phyloP scores from a whole-genome alignment of 30 jellyfish, hydroid and myxozoan genomes.

The Hydra vulgaris region DNA sequence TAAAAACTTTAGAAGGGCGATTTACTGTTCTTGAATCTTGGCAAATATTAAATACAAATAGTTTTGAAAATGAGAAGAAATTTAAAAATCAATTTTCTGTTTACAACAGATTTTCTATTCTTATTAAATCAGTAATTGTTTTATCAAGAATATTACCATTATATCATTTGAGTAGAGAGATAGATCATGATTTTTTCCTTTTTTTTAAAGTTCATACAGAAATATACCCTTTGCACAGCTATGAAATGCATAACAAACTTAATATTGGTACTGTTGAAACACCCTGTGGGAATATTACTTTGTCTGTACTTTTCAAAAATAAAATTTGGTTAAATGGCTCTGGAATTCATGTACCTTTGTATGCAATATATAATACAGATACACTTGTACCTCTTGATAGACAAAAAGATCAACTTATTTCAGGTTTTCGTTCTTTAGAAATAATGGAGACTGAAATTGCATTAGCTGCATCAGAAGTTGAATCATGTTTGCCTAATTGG shows the following conservation, averaged over 20 bases:
- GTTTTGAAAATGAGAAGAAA: conserved; percentile 19
- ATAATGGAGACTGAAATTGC: conserved; percentile 62
- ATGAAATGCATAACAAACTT: conserved; percentile 30
- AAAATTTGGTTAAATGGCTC: conserved; percentile 38
- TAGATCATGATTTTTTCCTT: conserved; percentile 56
- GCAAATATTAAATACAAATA: conserved; percentile 36
- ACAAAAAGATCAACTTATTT: not conserved
- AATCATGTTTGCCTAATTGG: not conserved
- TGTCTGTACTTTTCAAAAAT: conserved; percentile 39
- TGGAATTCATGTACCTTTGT: conserved; percentile 7
- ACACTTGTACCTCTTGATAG: conserved; percentile 8
- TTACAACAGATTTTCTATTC: conserved; percentile 68
- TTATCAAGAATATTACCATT: conserved; percentile 77
- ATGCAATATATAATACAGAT: conserved; percentile 14
- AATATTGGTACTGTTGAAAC: conserved; percentile 62
- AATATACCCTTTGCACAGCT: conserved; percentile 7
- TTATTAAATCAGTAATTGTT: conserved; percentile 52
- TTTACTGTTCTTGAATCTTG: conserved; percentile 70
- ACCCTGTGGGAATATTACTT: conserved; percentile 43
- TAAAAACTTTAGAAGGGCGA: conserved; percentile 73
- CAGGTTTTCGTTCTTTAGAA: conserved; percentile 13
- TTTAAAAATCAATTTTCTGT: conserved; percentile 46
- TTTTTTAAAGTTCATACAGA: conserved; percentile 48
- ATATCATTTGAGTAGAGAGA: conserved; percentile 48
- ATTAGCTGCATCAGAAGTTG: conserved; percentile 72